Conservation (phyloP, 2,888 invertebrate genomes). For the Drosophila basisetae region DNA sequence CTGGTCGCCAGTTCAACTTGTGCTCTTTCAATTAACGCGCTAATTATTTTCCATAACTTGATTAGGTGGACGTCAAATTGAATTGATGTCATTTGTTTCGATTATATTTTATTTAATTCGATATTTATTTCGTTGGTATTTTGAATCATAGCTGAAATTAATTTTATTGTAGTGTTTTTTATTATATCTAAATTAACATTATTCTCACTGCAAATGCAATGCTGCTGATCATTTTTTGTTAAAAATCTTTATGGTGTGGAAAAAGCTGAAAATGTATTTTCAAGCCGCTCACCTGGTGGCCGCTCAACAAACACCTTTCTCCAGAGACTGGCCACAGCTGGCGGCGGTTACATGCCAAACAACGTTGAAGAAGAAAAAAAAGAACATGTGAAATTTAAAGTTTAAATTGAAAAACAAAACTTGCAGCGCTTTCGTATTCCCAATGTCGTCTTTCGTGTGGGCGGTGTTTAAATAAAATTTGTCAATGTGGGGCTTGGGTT, state of each 20-base stretch:
- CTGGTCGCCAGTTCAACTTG: constrained; percentile 17
- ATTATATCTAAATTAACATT: not conserved
- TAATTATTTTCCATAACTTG: constrained; percentile 8
- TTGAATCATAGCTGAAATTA: too few species aligned
- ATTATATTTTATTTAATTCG: not conserved
- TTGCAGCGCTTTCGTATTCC: constrained; percentile 40
- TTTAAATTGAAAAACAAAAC: constrained; percentile 76
- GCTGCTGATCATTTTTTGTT: constrained; percentile 16
- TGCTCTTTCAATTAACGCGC: constrained; percentile 12
- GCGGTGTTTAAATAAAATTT: constrained; percentile 62
- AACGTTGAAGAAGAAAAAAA: constrained; percentile 34
- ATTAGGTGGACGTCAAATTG: not conserved
- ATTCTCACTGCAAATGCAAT: constrained; percentile 14
- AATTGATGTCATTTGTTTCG: not conserved
- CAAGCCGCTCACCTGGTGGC: constrained; percentile 48
- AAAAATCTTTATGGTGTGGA: constrained; percentile 19
- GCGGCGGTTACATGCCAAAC: constrained; percentile 62
- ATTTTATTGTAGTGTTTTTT: not conserved
- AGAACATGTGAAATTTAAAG: constrained; percentile 64
- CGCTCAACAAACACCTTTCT: constrained; percentile 44
- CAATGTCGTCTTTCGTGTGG: constrained; percentile 39
- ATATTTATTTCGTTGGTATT: not conserved
- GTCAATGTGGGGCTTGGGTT: constrained; percentile 33
- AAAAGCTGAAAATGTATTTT: constrained; percentile 37
- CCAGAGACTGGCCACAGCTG: constrained; percentile 64